Evolutionary conservation across 1,140 invertebrate genomes (phyloP), one percentile per base, ranked within the genome.

Genomic region (Zaprionus taronus): DNA sequence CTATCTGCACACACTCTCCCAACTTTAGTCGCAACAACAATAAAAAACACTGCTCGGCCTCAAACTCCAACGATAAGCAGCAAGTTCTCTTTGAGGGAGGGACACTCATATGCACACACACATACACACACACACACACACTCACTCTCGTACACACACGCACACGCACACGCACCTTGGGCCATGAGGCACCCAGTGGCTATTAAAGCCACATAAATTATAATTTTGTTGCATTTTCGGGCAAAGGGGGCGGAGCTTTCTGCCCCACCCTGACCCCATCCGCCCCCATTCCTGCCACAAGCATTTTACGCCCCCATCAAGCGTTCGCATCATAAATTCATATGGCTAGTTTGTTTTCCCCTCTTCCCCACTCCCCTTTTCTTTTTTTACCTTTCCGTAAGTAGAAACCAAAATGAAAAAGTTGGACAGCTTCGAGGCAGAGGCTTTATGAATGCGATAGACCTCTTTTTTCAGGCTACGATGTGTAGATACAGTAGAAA

Each of bases 181-280:
- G 51, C 53, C 58, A 57, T 53, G 69, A 57, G 75, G 66, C 76
- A 75, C 58, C 81, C 84, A 80, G 64, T 79, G 85, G 85, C 85
- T 82, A 90, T 90, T 90, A 90, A 90, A 90, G 85, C 81, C 85
- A 90, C 85, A 90, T 90, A 90, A 90, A 90, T 90, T 90, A 90
- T 90, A 90, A 90, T 90, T 87, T 90, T 90, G 85, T 85, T 90
- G 85, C 85, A 90, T 71, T 61, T 15, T 22, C 64, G 47, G 47
- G 9, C 20, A 12, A 49, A 49, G 47, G 17, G 17, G 47, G 47
- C 47, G 47, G n/a, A 20, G 47, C 47, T 12, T 20, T 5, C 47
- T 47, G 44, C 17, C 44, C 20, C 9, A 12, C 47, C 47, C 47
- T 22, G 55, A 34, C n/a, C 11, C 3, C 6, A n/a, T 36, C 24